phyloP scores from a whole-genome alignment of 1,140 invertebrate species.

The Drosophila suzukii region DNA sequence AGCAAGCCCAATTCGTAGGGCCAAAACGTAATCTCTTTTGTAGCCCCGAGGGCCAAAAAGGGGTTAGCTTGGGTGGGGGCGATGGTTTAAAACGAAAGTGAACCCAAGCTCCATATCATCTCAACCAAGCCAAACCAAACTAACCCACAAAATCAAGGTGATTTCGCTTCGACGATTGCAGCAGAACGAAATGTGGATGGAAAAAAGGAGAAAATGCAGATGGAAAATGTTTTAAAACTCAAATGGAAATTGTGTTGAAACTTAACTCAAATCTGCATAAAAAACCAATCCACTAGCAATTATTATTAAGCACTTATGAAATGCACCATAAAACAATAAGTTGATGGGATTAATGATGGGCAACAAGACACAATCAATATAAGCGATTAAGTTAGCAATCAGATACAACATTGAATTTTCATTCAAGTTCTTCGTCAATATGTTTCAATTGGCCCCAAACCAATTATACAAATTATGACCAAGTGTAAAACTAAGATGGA shows the following conservation, averaged over 20 bases:
- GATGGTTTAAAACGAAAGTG: slow-evolving; percentile 23
- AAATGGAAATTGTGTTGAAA: slow-evolving; percentile 4
- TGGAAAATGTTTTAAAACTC: not conserved
- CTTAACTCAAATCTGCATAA: not conserved
- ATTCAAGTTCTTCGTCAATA: slow-evolving; percentile 10
- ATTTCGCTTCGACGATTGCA: slow-evolving; percentile 26
- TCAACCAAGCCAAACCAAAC: slow-evolving; percentile 8
- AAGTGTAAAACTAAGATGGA: not conserved
- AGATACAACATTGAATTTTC: not conserved
- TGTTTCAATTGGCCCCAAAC: slow-evolving; percentile 2
- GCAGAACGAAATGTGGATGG: slow-evolving; percentile 7
- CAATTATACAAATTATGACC: slow-evolving; percentile 8
- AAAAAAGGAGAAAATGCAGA: not conserved
- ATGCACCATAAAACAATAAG: not conserved
- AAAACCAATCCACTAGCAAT: not conserved
- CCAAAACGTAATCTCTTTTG: slow-evolving; percentile 24
- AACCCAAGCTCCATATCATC: slow-evolving; percentile 12
- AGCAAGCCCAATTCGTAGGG: slow-evolving; percentile 18
- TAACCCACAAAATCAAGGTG: slow-evolving; percentile 44
- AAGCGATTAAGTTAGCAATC: slow-evolving; percentile 15
- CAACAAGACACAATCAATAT: not conserved
- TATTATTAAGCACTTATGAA: slow-evolving; percentile 22
- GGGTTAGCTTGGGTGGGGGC: slow-evolving; percentile 20
- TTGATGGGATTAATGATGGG: slow-evolving; percentile 13
- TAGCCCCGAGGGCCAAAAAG: slow-evolving; percentile 5